These are phyloP conservation scores for Styela plicata DNA, from an alignment of 23 tunicate genomes.

Conservation along the genomic window DNA sequence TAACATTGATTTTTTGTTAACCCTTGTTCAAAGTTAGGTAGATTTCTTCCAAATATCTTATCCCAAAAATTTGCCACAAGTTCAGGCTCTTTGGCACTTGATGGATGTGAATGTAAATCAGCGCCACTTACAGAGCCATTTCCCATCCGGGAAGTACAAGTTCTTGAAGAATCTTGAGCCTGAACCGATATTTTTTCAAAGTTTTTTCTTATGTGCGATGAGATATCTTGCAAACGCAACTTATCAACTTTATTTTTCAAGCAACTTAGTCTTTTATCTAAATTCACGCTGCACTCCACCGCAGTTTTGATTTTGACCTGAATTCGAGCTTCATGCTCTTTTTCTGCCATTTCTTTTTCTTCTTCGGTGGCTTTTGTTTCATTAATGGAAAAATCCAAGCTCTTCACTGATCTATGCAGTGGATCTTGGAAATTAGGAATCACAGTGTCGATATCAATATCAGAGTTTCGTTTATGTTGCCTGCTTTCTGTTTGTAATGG, in stretches of 20 bases:
- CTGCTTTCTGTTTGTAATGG: neutral
- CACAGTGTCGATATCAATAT: constrained; percentile 20
- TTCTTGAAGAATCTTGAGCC: neutral
- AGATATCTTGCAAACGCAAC: neutral
- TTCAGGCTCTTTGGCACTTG: neutral
- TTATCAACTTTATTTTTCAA: neutral
- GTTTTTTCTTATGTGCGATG: neutral
- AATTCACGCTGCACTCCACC: neutral
- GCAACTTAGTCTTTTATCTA: neutral
- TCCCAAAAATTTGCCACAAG: neutral
- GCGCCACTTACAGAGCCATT: neutral
- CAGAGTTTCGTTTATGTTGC: neutral
- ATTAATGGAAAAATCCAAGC: neutral
- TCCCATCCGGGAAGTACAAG: too few relatives aligned
- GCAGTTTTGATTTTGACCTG: neutral
- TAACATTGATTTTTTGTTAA: too few relatives aligned
- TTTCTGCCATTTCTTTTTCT: neutral
- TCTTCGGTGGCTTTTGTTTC: neutral
- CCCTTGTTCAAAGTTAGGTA: neutral
- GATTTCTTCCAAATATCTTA: neutral
- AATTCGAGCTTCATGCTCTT: neutral
- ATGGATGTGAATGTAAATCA: neutral
- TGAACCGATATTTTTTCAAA: neutral
- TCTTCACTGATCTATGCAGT: neutral
- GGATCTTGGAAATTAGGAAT: neutral